Evolutionary conservation across 1,140 invertebrate species (phyloP).

Genomic region (Brachionus rotundiformis): DNA sequence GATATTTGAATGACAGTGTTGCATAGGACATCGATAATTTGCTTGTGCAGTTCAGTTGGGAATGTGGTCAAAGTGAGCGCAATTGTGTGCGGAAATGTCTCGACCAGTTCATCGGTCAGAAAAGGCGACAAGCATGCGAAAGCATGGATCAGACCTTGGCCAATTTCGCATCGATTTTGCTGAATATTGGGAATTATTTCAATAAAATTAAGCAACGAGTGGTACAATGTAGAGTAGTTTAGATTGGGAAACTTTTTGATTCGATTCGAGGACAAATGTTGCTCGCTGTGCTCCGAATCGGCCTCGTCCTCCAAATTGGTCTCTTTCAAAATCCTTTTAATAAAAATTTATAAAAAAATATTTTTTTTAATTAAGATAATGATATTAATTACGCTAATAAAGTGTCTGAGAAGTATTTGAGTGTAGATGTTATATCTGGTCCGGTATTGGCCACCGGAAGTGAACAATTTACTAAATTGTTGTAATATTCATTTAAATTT

Average conservation of each 20-base stretch:
- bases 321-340: constrained; percentile 18
- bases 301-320: constrained; percentile 67
- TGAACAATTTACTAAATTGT: constrained; percentile 83
- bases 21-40: constrained; percentile 89
- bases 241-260: constrained; percentile 88
- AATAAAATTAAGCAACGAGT: constrained; percentile 65
- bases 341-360: not conserved
- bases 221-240: constrained; percentile 88
- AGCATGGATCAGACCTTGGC: constrained; percentile 83
- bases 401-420: constrained; percentile 96
- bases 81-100: constrained; percentile 88
- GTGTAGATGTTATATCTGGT: constrained; percentile 89
- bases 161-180: constrained; percentile 59
- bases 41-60: constrained; percentile 84
- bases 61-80: constrained; percentile 89
- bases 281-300: constrained; percentile 75
- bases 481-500: constrained; percentile 91
- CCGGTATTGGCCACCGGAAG: constrained; percentile 84
- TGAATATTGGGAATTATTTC: constrained; percentile 65
- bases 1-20: constrained; percentile 95
- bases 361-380: constrained; percentile 32
- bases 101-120: constrained; percentile 89
- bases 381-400: constrained; percentile 77
- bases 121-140: constrained; percentile 89
- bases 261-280: constrained; percentile 61